These are phyloP conservation scores for Malthinus flaveolus DNA, from an alignment of 2,888 invertebrate species.

Conservation along the genomic window DNA sequence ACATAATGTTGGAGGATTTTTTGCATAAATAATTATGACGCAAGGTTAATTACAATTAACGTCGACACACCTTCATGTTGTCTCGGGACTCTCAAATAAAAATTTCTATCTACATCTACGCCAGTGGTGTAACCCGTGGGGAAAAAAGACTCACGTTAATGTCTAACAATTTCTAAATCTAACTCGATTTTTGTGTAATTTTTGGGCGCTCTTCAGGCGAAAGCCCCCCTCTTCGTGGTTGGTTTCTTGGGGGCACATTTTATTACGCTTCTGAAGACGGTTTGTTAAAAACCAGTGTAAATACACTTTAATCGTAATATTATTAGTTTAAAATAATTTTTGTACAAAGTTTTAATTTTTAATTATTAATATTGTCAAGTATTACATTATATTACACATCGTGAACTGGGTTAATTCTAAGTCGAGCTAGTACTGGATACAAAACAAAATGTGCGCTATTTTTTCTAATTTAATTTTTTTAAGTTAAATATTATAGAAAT, in stretches of 20 bases:
- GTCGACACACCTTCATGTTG: too few species aligned
- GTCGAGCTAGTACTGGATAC: slow-evolving; percentile 25
- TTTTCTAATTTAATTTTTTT: slow-evolving; percentile 3
- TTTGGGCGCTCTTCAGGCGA: not conserved
- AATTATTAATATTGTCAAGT: slow-evolving; percentile 38
- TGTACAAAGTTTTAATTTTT: slow-evolving; percentile 46
- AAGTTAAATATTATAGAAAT: not conserved
- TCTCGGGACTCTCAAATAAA: too few species aligned
- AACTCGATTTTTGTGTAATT: not conserved
- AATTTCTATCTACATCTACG: too few species aligned
- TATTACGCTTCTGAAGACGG: too few species aligned
- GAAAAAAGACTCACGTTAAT: too few species aligned
- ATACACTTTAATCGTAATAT: slow-evolving; percentile 24
- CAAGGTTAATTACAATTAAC: too few species aligned
- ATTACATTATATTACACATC: slow-evolving; percentile 39
- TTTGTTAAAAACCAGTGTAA: slow-evolving; percentile 9
- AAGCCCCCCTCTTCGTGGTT: too few species aligned
- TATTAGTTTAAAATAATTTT: slow-evolving; percentile 31
- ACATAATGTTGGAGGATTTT: too few species aligned
- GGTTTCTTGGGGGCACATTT: too few species aligned
- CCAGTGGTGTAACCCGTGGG: too few species aligned
- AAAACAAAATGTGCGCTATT: slow-evolving; percentile 7
- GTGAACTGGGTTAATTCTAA: slow-evolving; percentile 23
- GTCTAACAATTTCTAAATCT: too few species aligned
- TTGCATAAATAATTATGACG: too few species aligned